Evolutionary conservation across 2,888 invertebrate species (phyloP).

Genomic region (Tiphia femorata): DNA sequence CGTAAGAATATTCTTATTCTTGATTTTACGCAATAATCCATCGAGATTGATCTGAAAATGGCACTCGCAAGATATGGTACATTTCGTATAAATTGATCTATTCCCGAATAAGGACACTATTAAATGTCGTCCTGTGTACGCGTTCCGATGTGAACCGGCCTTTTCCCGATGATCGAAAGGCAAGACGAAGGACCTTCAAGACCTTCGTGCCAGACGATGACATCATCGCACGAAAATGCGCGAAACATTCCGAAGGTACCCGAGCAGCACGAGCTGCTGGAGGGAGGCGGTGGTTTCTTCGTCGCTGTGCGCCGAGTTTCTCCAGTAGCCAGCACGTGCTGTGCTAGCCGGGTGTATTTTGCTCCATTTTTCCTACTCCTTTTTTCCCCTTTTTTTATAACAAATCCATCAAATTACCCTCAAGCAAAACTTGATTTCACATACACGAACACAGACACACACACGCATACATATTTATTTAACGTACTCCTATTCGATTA

Average conservation of each 20-base stretch:
- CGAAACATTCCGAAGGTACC: slow-evolving; percentile 28
- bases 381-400: slow-evolving; percentile 26
- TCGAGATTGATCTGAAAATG: too few species aligned
- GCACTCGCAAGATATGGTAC: too few species aligned
- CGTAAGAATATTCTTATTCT: too few species aligned
- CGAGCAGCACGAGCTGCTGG: slow-evolving; percentile 19
- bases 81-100: too few species aligned
- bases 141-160: slow-evolving; percentile 23
- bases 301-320: slow-evolving; percentile 29
- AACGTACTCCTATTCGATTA: neutral
- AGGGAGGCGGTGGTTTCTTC: slow-evolving; percentile 35
- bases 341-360: slow-evolving; percentile 53
- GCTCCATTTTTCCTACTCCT: slow-evolving; percentile 30
- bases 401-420: slow-evolving; percentile 1
- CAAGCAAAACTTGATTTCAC: too few species aligned
- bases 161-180: slow-evolving; percentile 25
- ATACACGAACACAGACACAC: slow-evolving; percentile 20
- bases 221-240: slow-evolving; percentile 34
- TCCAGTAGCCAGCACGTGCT: slow-evolving; percentile 64
- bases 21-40: too few species aligned
- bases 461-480: slow-evolving; percentile 4
- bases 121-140: neutral
- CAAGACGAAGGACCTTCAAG: slow-evolving; percentile 17
- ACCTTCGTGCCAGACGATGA: slow-evolving; percentile 36
- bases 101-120: too few species aligned